These are phyloP conservation scores for Amphimedon queenslandica DNA, from an alignment of 37 sponge, comb jelly and placozoan species.

Conservation along the genomic window DNA sequence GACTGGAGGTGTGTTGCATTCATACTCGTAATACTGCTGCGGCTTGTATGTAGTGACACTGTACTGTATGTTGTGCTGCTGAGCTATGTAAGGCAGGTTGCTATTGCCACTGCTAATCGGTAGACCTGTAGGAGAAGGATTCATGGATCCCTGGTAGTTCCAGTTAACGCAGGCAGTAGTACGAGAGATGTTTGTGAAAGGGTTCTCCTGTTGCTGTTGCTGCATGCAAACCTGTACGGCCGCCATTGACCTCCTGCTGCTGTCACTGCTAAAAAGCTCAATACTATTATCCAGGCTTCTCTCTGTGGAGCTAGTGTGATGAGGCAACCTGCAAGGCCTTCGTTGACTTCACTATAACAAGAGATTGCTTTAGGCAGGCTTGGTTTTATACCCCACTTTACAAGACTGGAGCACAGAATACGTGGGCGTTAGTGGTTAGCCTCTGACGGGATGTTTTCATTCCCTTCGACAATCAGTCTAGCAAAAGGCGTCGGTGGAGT, in stretches of 20 bases:
- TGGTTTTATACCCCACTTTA: too few relatives aligned
- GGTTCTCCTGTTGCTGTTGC: too few relatives aligned
- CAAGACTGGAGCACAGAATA: not conserved
- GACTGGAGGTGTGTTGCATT: slow-evolving; percentile 1
- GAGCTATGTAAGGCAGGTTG: not conserved
- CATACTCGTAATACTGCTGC: not conserved
- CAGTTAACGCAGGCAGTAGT: slow-evolving; percentile 27
- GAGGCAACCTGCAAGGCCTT: too few relatives aligned
- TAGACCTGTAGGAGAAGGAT: slow-evolving; percentile 2
- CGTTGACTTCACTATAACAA: too few relatives aligned
- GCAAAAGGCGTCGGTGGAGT: slow-evolving; percentile 1
- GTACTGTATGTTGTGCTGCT: slow-evolving; percentile 1
- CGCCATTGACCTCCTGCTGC: slow-evolving; percentile 1
- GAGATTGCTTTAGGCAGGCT: too few relatives aligned
- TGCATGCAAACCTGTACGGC: slow-evolving; percentile 2
- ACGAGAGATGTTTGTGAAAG: too few relatives aligned
- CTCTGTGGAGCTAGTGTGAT: too few relatives aligned
- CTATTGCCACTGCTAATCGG: slow-evolving; percentile 1
- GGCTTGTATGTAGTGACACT: not conserved
- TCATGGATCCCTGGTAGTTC: slow-evolving; percentile 27
- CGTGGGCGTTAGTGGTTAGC: not conserved
- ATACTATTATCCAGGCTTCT: too few relatives aligned
- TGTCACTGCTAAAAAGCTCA: too few relatives aligned
- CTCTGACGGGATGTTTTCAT: not conserved
- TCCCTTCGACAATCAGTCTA: too few relatives aligned